Percentiles rank a stretch among this genome's conserved stretches.
These are phyloP conservation scores for Sula dactylatra DNA, from an alignment of 2,113 vertebrate species.

Conservation along the genomic window DNA sequence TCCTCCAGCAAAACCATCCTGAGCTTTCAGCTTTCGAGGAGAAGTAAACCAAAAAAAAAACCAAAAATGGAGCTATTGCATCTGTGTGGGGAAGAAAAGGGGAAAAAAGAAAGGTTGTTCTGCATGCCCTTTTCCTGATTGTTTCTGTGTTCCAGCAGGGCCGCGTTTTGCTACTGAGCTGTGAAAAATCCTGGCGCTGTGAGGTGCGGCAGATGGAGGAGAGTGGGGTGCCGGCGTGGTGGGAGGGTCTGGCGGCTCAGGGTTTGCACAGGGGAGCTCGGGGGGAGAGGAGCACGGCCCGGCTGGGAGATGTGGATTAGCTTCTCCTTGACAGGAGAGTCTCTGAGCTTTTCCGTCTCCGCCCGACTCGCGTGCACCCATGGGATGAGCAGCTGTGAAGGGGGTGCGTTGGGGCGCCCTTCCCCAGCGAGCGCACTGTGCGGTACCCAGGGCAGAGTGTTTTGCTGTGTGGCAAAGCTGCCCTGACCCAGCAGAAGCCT, in stretches of 20 bases:
- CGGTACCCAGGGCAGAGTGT: fast-evolving
- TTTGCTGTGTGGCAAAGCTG: background rate
- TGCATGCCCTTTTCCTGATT: background rate
- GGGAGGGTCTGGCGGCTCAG: background rate
- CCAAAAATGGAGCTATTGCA: background rate
- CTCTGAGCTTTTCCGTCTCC: background rate
- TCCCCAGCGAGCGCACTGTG: fast-evolving
- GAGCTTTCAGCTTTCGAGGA: background rate
- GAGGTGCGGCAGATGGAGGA: background rate
- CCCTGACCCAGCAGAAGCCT: background rate
- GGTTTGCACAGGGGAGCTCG: background rate
- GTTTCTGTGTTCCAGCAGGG: background rate
- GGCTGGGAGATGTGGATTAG: background rate
- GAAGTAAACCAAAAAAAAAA: background rate
- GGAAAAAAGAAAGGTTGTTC: no score
- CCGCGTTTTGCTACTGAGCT: background rate
- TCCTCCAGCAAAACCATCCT: background rate
- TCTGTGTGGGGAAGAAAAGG: background rate
- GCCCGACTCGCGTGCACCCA: fast-evolving
- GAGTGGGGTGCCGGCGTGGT: background rate
- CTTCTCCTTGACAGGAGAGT: background rate
- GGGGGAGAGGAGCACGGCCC: background rate
- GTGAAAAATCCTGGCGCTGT: background rate
- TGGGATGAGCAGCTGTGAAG: background rate
- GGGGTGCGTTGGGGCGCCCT: background rate